Percentiles rank a stretch among this genome's conserved stretches.
These are phyloP conservation scores for Galagoides demidoff DNA, from an alignment of 2,797 vertebrate species.

Conservation along the genomic window DNA sequence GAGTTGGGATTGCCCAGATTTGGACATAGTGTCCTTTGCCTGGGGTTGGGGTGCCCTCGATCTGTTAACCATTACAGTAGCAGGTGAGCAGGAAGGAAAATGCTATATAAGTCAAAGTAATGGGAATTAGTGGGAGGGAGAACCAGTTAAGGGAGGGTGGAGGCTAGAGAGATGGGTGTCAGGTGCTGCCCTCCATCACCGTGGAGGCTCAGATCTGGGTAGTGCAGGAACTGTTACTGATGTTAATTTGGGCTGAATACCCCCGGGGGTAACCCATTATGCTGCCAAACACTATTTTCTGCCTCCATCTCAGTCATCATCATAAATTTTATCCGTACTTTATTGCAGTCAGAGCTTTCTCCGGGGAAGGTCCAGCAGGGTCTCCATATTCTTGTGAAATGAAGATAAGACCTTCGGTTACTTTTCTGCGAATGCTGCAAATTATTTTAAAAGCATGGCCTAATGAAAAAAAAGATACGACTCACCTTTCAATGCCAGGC, in stretches of 20 bases:
- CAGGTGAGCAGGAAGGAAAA: not conserved
- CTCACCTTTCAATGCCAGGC: not conserved
- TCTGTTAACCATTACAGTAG: not conserved
- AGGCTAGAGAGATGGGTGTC: not conserved
- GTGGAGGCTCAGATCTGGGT: accelerated
- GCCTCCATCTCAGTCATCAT: not conserved
- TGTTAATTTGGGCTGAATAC: not conserved
- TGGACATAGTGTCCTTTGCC: not conserved
- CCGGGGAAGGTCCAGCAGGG: not conserved
- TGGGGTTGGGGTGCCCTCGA: not conserved
- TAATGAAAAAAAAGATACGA: not conserved
- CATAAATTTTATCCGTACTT: not conserved
- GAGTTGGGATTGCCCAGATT: not conserved
- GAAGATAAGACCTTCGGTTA: slow-evolving; percentile 36
- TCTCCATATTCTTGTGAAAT: not conserved
- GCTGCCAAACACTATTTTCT: not conserved
- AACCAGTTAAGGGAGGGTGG: not conserved
- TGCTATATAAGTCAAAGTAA: not conserved
- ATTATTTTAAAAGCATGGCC: slow-evolving; percentile 7
- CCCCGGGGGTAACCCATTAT: not conserved
- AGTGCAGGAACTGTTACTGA: not conserved
- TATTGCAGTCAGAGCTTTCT: not conserved
- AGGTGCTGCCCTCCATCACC: not conserved
- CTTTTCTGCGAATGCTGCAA: slow-evolving; percentile 15
- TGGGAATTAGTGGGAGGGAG: too few species aligned